A percentile compares a stretch with the other conserved stretches of the same genome.
These are phyloP conservation scores for Dryobates pubescens DNA, from an alignment of 2,797 vertebrate genomes.

Conservation along the genomic window DNA sequence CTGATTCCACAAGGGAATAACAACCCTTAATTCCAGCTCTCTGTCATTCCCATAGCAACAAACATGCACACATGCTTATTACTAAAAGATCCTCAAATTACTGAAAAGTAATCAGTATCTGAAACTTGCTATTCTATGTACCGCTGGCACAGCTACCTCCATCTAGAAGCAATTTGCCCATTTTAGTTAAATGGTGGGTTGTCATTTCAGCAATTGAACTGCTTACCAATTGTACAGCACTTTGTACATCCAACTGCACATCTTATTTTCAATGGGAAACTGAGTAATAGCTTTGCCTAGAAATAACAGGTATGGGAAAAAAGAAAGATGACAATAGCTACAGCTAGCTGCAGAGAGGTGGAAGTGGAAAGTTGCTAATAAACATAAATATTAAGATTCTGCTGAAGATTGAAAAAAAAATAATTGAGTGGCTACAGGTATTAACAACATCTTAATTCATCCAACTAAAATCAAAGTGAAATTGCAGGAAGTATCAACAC, in stretches of 20 bases:
- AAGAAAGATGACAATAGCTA: background rate
- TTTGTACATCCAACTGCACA: background rate
- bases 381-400: background rate
- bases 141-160: background rate
- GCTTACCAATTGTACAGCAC: background rate
- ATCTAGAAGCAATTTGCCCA: background rate
- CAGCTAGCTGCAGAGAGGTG: fast-evolving
- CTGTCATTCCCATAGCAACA: background rate
- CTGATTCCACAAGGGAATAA: background rate
- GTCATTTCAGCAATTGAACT: background rate
- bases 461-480: background rate
- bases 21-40: background rate
- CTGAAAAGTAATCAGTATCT: background rate
- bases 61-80: background rate
- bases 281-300: background rate
- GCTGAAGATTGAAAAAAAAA: background rate
- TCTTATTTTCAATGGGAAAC: background rate
- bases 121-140: background rate
- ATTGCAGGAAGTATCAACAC: background rate
- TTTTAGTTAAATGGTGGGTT: background rate
- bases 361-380: background rate
- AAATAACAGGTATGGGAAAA: background rate
- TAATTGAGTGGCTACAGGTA: background rate
- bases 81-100: background rate
- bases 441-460: background rate